phyloP scores from a whole-genome alignment of 1,140 invertebrate genomes.

The Cataglyphis hispanica region DNA sequence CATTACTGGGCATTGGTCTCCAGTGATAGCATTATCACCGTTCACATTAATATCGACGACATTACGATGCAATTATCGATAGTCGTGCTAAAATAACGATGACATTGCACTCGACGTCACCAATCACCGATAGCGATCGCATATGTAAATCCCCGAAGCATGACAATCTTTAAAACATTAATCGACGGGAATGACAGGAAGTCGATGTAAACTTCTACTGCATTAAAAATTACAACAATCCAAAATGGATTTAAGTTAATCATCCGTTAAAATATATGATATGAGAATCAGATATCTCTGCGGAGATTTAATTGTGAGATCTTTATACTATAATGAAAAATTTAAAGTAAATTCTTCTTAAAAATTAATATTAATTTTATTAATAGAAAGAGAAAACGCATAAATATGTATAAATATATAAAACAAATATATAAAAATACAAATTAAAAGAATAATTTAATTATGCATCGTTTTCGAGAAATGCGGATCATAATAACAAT shows the following conservation, averaged over 20 bases:
- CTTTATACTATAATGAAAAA: background rate
- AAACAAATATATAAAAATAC: no score
- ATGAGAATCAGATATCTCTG: background rate
- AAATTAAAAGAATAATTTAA: background rate
- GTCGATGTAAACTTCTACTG: constrained; percentile 26
- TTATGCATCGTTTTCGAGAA: background rate
- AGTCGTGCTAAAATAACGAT: constrained; percentile 68
- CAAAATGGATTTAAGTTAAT: constrained; percentile 26
- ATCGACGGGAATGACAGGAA: constrained; percentile 7
- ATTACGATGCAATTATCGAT: constrained; percentile 70
- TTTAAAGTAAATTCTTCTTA: background rate
- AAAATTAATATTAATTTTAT: no score
- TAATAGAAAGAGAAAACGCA: no score
- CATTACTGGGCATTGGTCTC: constrained; percentile 57
- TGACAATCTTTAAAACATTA: constrained; percentile 58
- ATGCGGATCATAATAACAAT: constrained; percentile 17
- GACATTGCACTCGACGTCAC: constrained; percentile 51
- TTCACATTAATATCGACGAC: constrained; percentile 71
- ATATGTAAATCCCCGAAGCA: constrained; percentile 45
- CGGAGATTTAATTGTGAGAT: background rate
- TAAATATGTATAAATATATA: background rate
- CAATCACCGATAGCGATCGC: constrained; percentile 43
- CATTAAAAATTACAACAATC: constrained; percentile 34
- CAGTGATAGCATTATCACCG: constrained; percentile 62
- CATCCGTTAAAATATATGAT: background rate